Conservation (phyloP, 1,140 invertebrate species). For the Drosophila punjabiensis region DNA sequence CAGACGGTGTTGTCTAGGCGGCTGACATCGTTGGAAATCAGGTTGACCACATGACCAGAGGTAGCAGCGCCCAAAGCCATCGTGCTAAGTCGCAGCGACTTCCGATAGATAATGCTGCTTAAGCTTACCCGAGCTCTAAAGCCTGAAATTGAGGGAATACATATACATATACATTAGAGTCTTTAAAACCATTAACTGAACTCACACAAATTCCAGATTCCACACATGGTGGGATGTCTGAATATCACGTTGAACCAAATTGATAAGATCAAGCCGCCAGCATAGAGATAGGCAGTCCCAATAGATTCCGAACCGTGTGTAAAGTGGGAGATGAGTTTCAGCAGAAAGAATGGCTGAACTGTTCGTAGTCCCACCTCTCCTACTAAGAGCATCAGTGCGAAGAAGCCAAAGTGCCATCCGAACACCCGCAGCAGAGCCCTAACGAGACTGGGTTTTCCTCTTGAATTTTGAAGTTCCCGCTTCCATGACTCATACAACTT, state of each 20-base stretch:
- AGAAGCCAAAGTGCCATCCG: conserved; percentile 55
- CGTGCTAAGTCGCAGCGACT: conserved; percentile 89
- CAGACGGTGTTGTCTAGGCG: conserved; percentile 89
- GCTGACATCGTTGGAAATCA: conserved; percentile 95
- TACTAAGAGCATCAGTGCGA: conserved; percentile 67
- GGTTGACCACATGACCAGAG: conserved; percentile 95
- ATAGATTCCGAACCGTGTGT: conserved; percentile 85
- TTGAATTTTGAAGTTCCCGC: conserved; percentile 34
- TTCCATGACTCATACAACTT: conserved; percentile 66
- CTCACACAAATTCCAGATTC: conserved; percentile 88
- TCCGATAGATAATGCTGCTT: conserved; percentile 93
- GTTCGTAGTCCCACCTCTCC: conserved; percentile 86
- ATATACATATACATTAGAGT: background rate
- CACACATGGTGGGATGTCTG: conserved; percentile 93
- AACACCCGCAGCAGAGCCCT: conserved; percentile 59
- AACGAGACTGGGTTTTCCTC: conserved; percentile 62
- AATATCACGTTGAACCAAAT: conserved; percentile 89
- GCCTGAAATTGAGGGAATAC: background rate
- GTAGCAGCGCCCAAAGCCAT: conserved; percentile 91
- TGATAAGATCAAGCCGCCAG: conserved; percentile 88
- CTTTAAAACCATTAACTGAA: background rate
- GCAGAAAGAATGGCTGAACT: conserved; percentile 90
- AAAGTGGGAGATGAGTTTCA: conserved; percentile 89
- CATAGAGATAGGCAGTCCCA: conserved; percentile 88
- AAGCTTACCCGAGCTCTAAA: conserved; percentile 92